Conservation (phyloP, 2,113 vertebrate genomes). For the Xiphias gladius region DNA sequence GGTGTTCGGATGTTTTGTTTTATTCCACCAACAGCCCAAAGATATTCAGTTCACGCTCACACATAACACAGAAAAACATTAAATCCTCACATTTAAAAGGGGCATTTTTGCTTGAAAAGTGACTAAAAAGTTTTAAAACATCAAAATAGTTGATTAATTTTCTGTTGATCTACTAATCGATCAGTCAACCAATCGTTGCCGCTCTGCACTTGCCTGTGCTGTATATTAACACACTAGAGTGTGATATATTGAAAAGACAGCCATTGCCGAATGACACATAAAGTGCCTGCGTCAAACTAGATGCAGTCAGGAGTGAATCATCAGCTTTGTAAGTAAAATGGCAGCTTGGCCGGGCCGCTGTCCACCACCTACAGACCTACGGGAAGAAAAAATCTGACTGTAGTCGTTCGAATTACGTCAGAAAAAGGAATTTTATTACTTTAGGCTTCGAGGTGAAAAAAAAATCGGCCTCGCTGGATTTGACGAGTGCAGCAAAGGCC, state of each 20-base stretch:
- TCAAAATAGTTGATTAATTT: too few relatives aligned
- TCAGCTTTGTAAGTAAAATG: conserved; percentile 23
- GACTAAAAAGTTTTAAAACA: too few relatives aligned
- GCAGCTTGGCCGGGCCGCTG: background rate
- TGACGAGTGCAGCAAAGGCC: background rate
- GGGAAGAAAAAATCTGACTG: background rate
- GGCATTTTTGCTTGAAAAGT: too few relatives aligned
- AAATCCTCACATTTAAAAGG: background rate
- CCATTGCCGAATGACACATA: background rate
- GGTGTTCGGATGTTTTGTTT: too few relatives aligned
- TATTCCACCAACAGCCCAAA: too few relatives aligned
- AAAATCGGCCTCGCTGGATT: background rate
- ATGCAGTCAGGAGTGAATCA: conserved; percentile 22
- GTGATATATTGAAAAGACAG: background rate
- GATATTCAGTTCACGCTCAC: background rate
- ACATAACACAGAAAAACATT: background rate
- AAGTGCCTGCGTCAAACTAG: conserved; percentile 3
- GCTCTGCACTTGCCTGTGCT: too few relatives aligned
- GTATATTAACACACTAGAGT: too few relatives aligned
- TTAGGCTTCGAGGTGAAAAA: background rate
- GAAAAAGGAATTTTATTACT: background rate
- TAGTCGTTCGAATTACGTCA: background rate
- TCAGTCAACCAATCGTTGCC: too few relatives aligned
- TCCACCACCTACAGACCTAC: conserved; percentile 8
- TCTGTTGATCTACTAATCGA: too few relatives aligned